Evolutionary conservation across 2,113 vertebrate genomes (phyloP).

Genomic region (Oplegnathus fasciatus): DNA sequence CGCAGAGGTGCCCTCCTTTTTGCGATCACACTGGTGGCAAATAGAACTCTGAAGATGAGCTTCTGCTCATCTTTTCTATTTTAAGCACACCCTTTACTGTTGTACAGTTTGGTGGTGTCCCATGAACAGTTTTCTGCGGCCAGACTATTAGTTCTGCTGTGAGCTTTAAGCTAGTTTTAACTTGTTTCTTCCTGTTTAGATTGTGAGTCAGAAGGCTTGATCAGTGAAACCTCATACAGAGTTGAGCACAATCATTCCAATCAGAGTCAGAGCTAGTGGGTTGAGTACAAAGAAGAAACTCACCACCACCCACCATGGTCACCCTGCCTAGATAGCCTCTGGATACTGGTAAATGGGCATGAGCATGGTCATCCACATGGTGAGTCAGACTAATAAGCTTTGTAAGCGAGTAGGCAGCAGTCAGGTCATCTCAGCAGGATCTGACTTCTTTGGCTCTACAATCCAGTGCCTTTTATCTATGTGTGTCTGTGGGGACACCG

Average conservation of each 20-base stretch:
- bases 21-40: conserved; percentile 1
- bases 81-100: background rate
- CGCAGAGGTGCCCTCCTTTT: conserved; percentile 2
- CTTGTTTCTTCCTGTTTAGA: conserved; percentile 30
- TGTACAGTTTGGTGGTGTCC: conserved; percentile 18
- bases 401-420: conserved; percentile 60
- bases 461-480: conserved; percentile 9
- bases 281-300: conserved; percentile 63
- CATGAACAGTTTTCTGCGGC: conserved; percentile 24
- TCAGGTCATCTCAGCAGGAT: conserved; percentile 49
- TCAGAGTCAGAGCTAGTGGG: conserved; percentile 56
- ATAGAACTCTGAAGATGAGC: background rate
- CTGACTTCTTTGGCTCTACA: conserved; percentile 18
- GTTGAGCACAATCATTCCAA: conserved; percentile 58
- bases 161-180: conserved; percentile 20
- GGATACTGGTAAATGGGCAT: conserved; percentile 63
- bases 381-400: conserved; percentile 66
- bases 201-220: conserved; percentile 44
- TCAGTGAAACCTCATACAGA: conserved; percentile 46
- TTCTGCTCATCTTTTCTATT: conserved; percentile 16
- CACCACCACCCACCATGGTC: conserved; percentile 53
- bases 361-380: conserved; percentile 48
- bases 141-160: background rate
- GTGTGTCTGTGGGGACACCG: background rate
- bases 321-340: conserved; percentile 45